Evolutionary conservation across 2,888 invertebrate genomes (phyloP).

Genomic region (Pandemis heparana): DNA sequence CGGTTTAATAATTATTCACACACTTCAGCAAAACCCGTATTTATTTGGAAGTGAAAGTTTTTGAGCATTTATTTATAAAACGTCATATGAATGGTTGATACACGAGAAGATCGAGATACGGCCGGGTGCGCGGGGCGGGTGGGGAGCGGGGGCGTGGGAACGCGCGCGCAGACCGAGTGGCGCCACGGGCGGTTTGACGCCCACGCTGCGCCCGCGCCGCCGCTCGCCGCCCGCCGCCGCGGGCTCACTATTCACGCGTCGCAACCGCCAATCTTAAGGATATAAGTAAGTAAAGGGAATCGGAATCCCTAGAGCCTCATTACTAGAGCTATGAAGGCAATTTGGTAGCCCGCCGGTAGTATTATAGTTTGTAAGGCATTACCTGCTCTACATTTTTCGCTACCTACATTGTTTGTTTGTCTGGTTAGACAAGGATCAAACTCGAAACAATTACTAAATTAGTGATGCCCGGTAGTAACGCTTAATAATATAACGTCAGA

Average conservation of each 20-base stretch:
- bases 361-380: not conserved
- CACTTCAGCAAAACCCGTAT: constrained; percentile 61
- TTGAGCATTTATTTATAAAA: constrained; percentile 69
- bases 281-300: not conserved
- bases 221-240: not conserved
- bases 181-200: constrained; percentile 73
- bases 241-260: constrained; percentile 1
- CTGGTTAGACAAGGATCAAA: too few relatives aligned
- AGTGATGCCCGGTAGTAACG: too few relatives aligned
- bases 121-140: constrained; percentile 39
- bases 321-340: not conserved
- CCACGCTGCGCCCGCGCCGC: constrained; percentile 50
- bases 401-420: too few relatives aligned
- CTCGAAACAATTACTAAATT: too few relatives aligned
- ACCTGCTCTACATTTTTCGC: too few relatives aligned
- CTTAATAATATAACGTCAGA: not conserved
- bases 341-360: too few relatives aligned
- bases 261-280: not conserved
- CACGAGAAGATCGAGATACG: constrained; percentile 49
- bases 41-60: constrained; percentile 75
- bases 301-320: not conserved
- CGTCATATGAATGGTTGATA: constrained; percentile 59
- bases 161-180: constrained; percentile 75
- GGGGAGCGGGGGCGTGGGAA: constrained; percentile 67
- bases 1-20: constrained; percentile 57